Conservation (phyloP, 2,113 vertebrate species). For the Sterrhoptilus dennistouni region DNA sequence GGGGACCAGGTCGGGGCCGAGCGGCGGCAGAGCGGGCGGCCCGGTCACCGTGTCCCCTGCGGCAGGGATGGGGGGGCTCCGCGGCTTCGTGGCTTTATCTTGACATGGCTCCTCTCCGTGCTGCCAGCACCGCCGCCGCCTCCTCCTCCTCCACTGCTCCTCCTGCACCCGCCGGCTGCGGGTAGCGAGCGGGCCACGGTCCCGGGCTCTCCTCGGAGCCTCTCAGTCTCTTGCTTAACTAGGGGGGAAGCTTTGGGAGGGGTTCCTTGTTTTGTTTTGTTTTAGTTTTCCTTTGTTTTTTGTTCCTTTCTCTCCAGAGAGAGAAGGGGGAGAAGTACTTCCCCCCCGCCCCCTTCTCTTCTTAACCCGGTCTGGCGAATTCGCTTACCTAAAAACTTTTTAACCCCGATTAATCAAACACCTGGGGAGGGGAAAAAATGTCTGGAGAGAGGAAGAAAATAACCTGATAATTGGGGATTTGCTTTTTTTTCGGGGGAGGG, state of each 20-base stretch:
- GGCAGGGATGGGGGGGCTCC: slow-evolving; percentile 88
- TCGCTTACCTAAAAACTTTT: slow-evolving; percentile 23
- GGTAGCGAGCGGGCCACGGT: slow-evolving; percentile 62
- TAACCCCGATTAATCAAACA: slow-evolving; percentile 21
- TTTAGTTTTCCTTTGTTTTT: neutral
- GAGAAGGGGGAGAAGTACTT: neutral
- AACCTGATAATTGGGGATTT: slow-evolving; percentile 33
- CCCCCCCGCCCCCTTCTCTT: fast-evolving
- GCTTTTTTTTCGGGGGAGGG: neutral
- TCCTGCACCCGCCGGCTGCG: slow-evolving; percentile 72
- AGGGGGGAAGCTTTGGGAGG: neutral
- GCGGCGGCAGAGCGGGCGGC: slow-evolving; percentile 84
- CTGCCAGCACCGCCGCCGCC: slow-evolving; percentile 74
- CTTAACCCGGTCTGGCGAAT: neutral
- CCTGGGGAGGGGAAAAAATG: slow-evolving; percentile 38
- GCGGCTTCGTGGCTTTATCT: slow-evolving; percentile 93
- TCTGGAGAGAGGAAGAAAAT: slow-evolving; percentile 67
- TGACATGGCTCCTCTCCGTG: slow-evolving; percentile 93
- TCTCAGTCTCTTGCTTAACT: slow-evolving; percentile 41
- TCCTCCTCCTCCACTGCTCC: slow-evolving; percentile 41
- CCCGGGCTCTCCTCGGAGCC: slow-evolving; percentile 1
- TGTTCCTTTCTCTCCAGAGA: neutral
- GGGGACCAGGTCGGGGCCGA: slow-evolving; percentile 80
- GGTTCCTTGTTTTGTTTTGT: neutral
- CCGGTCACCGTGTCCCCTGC: slow-evolving; percentile 77